Conservation (phyloP, 2,113 vertebrate species). For the Eidolon helvum region DNA sequence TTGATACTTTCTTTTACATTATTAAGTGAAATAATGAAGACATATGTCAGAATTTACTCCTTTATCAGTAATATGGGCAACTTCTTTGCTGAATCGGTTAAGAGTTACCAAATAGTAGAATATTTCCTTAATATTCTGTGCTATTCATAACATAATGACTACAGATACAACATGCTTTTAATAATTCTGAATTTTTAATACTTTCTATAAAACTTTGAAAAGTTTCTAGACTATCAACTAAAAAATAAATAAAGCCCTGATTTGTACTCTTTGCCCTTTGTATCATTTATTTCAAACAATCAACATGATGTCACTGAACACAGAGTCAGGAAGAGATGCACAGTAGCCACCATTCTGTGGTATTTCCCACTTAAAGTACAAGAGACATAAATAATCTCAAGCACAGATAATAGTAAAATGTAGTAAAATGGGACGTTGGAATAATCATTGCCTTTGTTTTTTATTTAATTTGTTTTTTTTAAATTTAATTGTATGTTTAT, state of each 20-base stretch:
- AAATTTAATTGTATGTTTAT: background rate
- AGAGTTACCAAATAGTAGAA: slow-evolving; percentile 4
- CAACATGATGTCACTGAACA: background rate
- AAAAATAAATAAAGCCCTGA: background rate
- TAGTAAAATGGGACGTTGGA: background rate
- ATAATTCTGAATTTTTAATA: slow-evolving; percentile 9
- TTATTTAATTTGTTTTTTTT: background rate
- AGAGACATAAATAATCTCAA: background rate
- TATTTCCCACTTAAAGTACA: background rate
- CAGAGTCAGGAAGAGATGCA: background rate
- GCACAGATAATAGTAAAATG: background rate
- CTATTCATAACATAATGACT: background rate
- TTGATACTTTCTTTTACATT: slow-evolving; percentile 6
- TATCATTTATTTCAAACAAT: slow-evolving; percentile 6
- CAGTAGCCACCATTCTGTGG: background rate
- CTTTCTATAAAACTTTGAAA: slow-evolving; percentile 1
- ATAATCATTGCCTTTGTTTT: background rate
- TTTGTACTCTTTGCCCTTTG: background rate
- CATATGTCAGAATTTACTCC: background rate
- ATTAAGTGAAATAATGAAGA: slow-evolving; percentile 40
- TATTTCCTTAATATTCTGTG: slow-evolving; percentile 33
- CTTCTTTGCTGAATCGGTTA: slow-evolving; percentile 23
- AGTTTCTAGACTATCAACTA: background rate
- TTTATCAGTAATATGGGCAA: background rate
- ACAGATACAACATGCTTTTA: background rate